These are phyloP conservation scores for Microplitis demolitor DNA, from an alignment of 1,140 invertebrate genomes.

Conservation along the genomic window DNA sequence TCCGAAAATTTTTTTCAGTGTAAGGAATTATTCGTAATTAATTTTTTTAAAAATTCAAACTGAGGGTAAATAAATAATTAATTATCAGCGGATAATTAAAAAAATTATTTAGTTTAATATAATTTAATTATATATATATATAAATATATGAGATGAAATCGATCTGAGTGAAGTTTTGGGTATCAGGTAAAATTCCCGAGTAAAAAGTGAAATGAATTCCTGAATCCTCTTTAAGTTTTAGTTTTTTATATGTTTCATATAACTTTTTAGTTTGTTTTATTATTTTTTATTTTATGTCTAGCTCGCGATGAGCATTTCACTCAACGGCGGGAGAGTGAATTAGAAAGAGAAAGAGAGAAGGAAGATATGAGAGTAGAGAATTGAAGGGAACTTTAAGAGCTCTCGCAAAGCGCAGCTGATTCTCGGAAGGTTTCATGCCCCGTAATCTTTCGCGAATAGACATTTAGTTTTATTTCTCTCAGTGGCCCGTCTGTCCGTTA, in stretches of 20 bases:
- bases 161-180: neutral
- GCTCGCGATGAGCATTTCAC: constrained; percentile 22
- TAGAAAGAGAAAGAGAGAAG: constrained; percentile 1
- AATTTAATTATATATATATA: too few relatives aligned
- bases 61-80: too few relatives aligned
- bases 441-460: constrained; percentile 26
- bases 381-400: constrained; percentile 22
- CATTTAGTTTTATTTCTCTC: constrained; percentile 23
- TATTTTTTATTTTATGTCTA: constrained; percentile 23
- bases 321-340: neutral
- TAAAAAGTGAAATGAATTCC: too few relatives aligned
- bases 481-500: neutral
- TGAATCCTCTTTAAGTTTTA: neutral
- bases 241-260: neutral
- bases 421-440: constrained; percentile 26
- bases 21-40: too few relatives aligned
- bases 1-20: too few relatives aligned
- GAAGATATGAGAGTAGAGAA: neutral
- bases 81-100: too few relatives aligned
- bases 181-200: too few relatives aligned
- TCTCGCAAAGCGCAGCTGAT: constrained; percentile 19
- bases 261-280: neutral
- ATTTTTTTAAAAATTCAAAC: too few relatives aligned
- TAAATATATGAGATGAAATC: too few relatives aligned
- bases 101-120: too few relatives aligned